Evolutionary conservation across 2,888 invertebrate genomes (phyloP).

Genomic region (Trachelus troglodyta): DNA sequence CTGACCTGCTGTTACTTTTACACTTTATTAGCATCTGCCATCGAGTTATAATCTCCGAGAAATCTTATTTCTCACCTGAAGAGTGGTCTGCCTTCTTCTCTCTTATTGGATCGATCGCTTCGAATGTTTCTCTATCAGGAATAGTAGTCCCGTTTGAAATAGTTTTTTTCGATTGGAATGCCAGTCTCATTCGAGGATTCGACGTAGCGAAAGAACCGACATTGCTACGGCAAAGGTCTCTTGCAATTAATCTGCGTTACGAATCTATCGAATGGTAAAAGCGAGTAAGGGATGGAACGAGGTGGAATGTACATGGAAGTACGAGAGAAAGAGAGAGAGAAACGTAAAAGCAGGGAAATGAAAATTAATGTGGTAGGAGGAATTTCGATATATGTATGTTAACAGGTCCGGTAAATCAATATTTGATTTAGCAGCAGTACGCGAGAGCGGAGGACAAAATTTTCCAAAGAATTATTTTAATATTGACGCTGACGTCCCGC

Average conservation of each 20-base stretch:
- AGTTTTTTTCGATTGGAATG: neutral
- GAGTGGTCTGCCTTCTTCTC: neutral
- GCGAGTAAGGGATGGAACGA: neutral
- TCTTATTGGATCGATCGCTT: neutral
- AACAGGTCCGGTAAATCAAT: constrained; percentile 35
- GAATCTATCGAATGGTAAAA: constrained; percentile 32
- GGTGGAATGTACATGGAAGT: neutral
- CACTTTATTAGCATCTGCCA: constrained; percentile 4
- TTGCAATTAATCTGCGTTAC: constrained; percentile 55
- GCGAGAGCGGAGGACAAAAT: neutral
- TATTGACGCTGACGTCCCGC: neutral
- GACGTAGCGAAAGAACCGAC: neutral
- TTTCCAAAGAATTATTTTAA: neutral
- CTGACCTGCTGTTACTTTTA: neutral
- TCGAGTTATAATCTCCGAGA: neutral
- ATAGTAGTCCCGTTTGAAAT: neutral
- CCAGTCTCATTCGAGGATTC: neutral
- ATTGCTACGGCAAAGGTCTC: constrained; percentile 47
- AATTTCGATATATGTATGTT: constrained; percentile 18
- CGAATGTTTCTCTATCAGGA: neutral
- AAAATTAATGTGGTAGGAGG: constrained; percentile 45
- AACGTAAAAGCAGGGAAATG: constrained; percentile 44
- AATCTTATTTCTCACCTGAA: neutral
- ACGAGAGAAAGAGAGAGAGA: constrained; percentile 13
- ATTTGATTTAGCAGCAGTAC: constrained; percentile 31